Evolutionary conservation across 2,797 vertebrate genomes (phyloP).

Genomic region (Hippocampus kuda): DNA sequence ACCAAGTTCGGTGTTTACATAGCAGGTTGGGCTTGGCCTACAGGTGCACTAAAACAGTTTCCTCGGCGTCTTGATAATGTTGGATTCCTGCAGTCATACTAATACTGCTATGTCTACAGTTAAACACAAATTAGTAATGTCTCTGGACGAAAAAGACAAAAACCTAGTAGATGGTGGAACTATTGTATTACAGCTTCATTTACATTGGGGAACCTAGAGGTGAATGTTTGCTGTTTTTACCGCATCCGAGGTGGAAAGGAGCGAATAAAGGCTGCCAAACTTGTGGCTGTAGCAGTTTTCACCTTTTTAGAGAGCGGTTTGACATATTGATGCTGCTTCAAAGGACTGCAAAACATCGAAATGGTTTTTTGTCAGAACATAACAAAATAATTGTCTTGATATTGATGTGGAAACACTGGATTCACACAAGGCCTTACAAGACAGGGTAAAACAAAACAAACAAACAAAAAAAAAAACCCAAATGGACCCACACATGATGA

Average conservation of each 20-base stretch:
- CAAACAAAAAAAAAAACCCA: background rate
- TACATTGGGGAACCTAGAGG: background rate
- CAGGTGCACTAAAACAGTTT: constrained; percentile 1
- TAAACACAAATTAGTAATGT: background rate
- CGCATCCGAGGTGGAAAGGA: background rate
- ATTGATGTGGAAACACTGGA: background rate
- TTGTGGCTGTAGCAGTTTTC: background rate
- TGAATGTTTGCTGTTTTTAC: background rate
- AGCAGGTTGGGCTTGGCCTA: constrained; percentile 5
- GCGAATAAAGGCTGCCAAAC: background rate
- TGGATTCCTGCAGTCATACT: background rate
- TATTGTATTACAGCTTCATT: background rate
- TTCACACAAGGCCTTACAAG: background rate
- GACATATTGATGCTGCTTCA: background rate
- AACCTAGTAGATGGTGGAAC: background rate
- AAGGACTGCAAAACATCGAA: background rate
- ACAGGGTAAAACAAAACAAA: no score
- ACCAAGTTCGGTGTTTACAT: constrained; percentile 16
- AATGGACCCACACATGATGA: background rate
- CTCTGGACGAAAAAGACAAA: background rate
- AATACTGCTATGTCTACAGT: no score
- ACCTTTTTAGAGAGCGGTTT: background rate
- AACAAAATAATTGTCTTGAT: background rate
- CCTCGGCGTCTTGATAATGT: background rate
- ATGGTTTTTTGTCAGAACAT: background rate